phyloP scores from a whole-genome alignment of 1,140 invertebrate genomes.

The Charaxes varanes region DNA sequence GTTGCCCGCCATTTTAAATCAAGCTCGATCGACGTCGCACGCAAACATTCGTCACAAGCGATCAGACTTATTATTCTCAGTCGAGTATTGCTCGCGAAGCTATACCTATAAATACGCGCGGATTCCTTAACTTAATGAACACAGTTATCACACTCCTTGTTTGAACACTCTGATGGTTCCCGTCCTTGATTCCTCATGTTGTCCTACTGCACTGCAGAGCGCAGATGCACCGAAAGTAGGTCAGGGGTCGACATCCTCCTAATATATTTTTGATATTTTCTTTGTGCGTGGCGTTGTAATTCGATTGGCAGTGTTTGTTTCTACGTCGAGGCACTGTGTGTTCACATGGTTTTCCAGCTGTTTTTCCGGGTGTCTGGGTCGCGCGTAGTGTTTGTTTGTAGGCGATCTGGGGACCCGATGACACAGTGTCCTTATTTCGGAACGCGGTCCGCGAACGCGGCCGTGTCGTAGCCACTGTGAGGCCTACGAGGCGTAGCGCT shows the following conservation, averaged over 20 bases:
- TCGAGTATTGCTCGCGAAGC: constrained; percentile 39
- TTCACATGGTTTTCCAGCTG: constrained; percentile 26
- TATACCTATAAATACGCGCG: constrained; percentile 30
- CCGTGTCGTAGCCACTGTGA: constrained; percentile 51
- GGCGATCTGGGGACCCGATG: constrained; percentile 36
- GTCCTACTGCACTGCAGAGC: constrained; percentile 47
- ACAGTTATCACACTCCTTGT: constrained; percentile 55
- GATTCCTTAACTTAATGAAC: constrained; percentile 46
- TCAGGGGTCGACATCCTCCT: constrained; percentile 55
- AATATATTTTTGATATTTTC: constrained; percentile 33
- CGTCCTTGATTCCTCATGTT: constrained; percentile 23
- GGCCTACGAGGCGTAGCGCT: constrained; percentile 60
- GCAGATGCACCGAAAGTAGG: constrained; percentile 52
- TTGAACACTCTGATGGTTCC: constrained; percentile 25
- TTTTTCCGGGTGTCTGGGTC: not conserved
- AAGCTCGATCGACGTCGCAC: constrained; percentile 30
- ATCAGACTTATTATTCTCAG: constrained; percentile 61
- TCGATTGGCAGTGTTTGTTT: constrained; percentile 50
- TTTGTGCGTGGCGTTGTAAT: constrained; percentile 41
- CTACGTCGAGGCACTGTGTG: constrained; percentile 27
- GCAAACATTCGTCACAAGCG: constrained; percentile 29
- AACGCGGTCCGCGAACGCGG: constrained; percentile 41
- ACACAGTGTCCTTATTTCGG: constrained; percentile 54
- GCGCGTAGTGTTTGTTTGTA: constrained; percentile 22
- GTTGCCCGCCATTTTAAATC: constrained; percentile 47